Evolutionary conservation across 1,140 invertebrate species (phyloP).

Genomic region (Mamestra configurata): DNA sequence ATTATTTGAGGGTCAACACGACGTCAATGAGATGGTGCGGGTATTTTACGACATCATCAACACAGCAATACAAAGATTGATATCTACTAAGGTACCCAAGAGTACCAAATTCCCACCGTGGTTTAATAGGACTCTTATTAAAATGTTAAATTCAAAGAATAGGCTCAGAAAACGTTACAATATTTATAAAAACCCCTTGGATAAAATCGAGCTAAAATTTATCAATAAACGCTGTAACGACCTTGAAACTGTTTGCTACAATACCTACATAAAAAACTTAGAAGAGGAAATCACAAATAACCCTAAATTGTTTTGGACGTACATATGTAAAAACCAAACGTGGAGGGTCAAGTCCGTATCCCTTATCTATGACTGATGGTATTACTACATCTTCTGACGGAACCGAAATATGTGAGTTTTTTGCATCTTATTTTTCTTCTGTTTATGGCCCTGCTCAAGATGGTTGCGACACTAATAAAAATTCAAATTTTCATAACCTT

Average conservation of each 20-base stretch:
- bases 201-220: conserved; percentile 20
- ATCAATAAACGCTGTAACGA: background rate
- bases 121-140: conserved; percentile 6
- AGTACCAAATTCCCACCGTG: conserved; percentile 3
- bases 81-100: background rate
- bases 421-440: conserved; percentile 9
- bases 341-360: background rate
- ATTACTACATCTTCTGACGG: background rate
- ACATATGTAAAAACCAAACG: conserved; percentile 2
- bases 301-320: conserved; percentile 14
- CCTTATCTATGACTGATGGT: background rate
- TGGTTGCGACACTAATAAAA: background rate
- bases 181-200: conserved; percentile 8
- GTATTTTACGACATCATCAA: background rate
- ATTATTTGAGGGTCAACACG: background rate
- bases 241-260: background rate
- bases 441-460: background rate
- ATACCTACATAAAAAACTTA: background rate
- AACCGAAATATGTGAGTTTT: conserved; percentile 12
- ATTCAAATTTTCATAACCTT: no score
- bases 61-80: background rate
- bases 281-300: background rate
- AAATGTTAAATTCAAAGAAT: background rate
- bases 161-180: background rate
- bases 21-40: conserved; percentile 1